Evolutionary conservation across 2,113 vertebrate species (phyloP).

Genomic region (Lepus europaeus): DNA sequence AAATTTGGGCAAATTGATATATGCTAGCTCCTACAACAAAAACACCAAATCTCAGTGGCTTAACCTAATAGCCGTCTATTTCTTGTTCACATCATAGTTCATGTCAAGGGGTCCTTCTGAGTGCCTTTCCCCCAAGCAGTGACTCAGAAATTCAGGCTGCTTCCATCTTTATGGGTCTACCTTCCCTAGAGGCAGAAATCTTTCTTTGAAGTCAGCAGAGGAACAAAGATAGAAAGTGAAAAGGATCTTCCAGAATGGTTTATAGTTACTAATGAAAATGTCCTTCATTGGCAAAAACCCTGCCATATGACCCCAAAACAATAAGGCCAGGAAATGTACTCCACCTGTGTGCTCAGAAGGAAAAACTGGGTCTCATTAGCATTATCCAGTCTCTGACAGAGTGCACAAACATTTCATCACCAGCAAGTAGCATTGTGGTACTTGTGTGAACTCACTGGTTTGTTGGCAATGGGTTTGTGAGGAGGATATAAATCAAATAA

Average conservation of each 20-base stretch:
- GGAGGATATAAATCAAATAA: background rate
- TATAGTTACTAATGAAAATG: background rate
- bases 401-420: background rate
- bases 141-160: background rate
- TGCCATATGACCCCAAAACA: background rate
- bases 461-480: background rate
- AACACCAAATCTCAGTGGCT: background rate
- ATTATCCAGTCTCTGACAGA: background rate
- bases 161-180: background rate
- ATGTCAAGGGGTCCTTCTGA: background rate
- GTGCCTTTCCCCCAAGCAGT: background rate
- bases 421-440: background rate
- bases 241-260: background rate
- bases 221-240: background rate
- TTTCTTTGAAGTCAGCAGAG: background rate
- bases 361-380: background rate
- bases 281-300: background rate
- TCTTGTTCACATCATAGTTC: background rate
- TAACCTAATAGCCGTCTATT: background rate
- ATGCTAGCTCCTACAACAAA: background rate
- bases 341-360: background rate
- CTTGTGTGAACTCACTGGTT: background rate
- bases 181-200: background rate
- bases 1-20: background rate
- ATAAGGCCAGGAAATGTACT: background rate